Base-by-base conservation (phyloP, 2,797 vertebrate species). In the Gouania willdenowi region DNA sequence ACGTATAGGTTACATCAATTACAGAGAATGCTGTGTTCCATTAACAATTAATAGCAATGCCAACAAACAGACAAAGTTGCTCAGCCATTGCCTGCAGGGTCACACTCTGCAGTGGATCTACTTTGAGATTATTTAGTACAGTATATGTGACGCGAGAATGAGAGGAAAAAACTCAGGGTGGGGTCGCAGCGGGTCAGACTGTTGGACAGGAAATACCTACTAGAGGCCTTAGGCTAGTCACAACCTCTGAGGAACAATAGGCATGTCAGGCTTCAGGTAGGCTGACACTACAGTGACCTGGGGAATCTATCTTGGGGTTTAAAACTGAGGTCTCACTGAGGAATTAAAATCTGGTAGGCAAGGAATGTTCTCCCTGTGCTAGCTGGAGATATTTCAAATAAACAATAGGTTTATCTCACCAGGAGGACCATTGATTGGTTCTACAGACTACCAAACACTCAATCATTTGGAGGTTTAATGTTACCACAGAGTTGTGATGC, bases 21-120 rank as follows among this genome's bases (percentile, higher is more conserved):
- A 65, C 30, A 36, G 28, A 25, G 24, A 55, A 56, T 15, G 32
- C 46, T 14, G 37, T 28, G n/a, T 44, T 13, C 29, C 50, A 58
- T 49, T 40, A 71, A 60, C 60, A 72, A 67, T 48, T 60, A 39
- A 70, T 66, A 17, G 4, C 20, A 24, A 41, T 30, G 48, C 24
- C 2, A 1, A 26, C 26, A 58, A 22, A 19, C 39, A 32, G 55
- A 32, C 40, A 13, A 16, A 22, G 37, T 29, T 24, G 19, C 37
- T 38, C 8, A 49, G 1, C 8, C 21, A 18, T 30, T 41, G 20
- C 38, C 24, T 12, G 13, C 24, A 15, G 13, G 20, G 55, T 20
- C n/a, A 8, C 8, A 38, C 23, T 31, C 9, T 8, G 14, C 16
- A 6, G 17, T 1, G 6, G 25, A 24, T 57, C 36, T 10, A 8